Percentiles rank a stretch among this genome's conserved stretches.
These are phyloP conservation scores for Uria lomvia DNA, from an alignment of 2,113 vertebrate species.

Conservation along the genomic window DNA sequence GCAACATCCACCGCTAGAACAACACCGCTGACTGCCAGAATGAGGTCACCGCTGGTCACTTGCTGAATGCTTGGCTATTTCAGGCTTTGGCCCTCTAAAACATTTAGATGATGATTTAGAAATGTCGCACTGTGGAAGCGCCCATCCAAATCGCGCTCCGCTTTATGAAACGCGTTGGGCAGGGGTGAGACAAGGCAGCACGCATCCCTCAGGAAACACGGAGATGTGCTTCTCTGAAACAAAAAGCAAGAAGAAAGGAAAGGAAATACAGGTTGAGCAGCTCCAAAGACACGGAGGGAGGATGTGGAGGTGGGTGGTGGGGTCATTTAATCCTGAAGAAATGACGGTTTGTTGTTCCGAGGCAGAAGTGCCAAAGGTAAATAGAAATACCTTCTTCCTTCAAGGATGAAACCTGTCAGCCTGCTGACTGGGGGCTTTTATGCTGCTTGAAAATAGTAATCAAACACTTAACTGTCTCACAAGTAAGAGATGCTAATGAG, in stretches of 20 bases:
- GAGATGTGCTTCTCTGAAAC: neutral
- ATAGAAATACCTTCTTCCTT: neutral
- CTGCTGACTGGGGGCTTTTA: neutral
- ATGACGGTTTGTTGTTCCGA: neutral
- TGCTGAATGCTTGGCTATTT: neutral
- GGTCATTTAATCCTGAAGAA: neutral
- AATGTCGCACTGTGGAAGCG: rapidly evolving
- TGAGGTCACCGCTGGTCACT: neutral
- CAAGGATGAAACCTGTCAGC: neutral
- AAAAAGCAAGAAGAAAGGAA: neutral
- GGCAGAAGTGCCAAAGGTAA: neutral
- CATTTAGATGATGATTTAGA: neutral
- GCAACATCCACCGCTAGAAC: neutral
- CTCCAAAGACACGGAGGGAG: neutral
- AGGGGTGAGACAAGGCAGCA: neutral
- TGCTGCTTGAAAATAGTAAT: neutral
- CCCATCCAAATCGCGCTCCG: neutral
- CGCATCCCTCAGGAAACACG: neutral
- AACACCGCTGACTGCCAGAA: neutral
- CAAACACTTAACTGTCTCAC: neutral
- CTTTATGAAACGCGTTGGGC: neutral
- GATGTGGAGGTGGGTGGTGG: neutral
- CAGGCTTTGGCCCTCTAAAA: neutral
- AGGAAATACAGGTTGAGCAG: neutral
- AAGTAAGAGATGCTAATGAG: neutral